Percentiles rank a stretch among this genome's conserved stretches.
These are phyloP conservation scores for Delia radicum DNA, from an alignment of 1,140 invertebrate species.

Conservation along the genomic window DNA sequence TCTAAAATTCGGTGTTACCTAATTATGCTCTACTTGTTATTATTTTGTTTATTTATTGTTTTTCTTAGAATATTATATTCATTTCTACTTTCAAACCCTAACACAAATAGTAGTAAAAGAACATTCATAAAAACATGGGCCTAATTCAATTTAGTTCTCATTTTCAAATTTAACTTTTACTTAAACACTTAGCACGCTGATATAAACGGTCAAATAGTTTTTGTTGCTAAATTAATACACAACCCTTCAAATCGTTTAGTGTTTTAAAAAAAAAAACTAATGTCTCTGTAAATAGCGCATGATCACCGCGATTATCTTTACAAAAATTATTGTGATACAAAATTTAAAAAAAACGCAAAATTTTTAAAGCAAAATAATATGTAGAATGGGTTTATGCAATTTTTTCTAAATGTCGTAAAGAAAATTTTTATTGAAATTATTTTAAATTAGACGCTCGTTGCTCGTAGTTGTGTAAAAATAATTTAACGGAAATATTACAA, in stretches of 20 bases:
- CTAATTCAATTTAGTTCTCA: constrained; percentile 23
- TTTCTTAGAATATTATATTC: not conserved
- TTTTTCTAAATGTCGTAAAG: not conserved
- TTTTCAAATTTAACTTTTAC: constrained; percentile 23
- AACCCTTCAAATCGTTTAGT: not conserved
- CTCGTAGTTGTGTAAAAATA: not conserved
- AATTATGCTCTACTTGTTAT: not conserved
- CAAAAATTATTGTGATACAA: not conserved
- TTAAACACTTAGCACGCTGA: not conserved
- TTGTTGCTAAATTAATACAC: too few species aligned
- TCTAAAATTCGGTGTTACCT: too few species aligned
- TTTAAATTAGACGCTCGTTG: not conserved
- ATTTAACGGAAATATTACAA: not conserved
- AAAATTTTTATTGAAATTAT: not conserved
- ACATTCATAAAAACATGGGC: not conserved
- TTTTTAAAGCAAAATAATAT: not conserved
- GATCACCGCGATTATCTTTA: not conserved
- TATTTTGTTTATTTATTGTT: not conserved
- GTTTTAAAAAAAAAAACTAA: not conserved
- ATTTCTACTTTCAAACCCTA: not conserved
- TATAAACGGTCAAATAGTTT: not conserved
- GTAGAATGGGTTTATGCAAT: not conserved
- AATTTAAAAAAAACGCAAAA: not conserved
- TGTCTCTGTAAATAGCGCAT: not conserved
- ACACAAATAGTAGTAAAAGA: not conserved